Base-by-base conservation (phyloP, 2,888 invertebrate genomes). In the Epistrophe grossulariae region DNA sequence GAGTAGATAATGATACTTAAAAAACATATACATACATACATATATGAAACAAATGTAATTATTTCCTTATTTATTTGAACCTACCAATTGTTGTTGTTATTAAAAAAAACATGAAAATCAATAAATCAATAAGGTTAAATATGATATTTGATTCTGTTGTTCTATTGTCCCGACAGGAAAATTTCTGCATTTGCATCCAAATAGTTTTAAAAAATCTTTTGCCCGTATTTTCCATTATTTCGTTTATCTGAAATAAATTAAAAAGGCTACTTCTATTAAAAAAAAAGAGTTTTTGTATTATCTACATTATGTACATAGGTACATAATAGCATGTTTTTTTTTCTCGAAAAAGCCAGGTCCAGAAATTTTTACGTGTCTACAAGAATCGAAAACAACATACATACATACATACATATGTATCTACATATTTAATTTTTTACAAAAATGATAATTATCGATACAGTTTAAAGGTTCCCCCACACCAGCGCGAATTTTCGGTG, bases 1-100 rank as follows among this genome's bases (percentile, higher is more conserved):
- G 77, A 0, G 89, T 77, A n/a, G 89, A 83, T 62, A 88, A 71
- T 10, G 89, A 81, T 40, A 89, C 90, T 90, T 38, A 48, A 43
- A 55, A 40, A 24, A 4, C 24, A 19, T 13, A 19, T 0, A 19
- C 2, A 48, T n/a, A n/a, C n/a, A n/a, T n/a, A n/a, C n/a, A n/a
- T n/a, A n/a, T 17, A 31, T 6, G 5, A 0, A 19, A 2, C 13
- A 15, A 52, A 50, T 24, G 2, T 24, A 3, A 11, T 19, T 10
- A 43, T 76, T 24, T 40, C 5, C 13, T 15, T n/a, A 0, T 15
- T n/a, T 64, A 17, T 38, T 4, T 2, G 2, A 55, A 85, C 87
- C 35, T 50, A 90, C 90, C 79, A 60, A 88, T 66, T 28, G 89
- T 87, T 17, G 88, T 79, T 24, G 80, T 70, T 13, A 78, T 45